These are phyloP conservation scores for Liparis tanakae DNA, from an alignment of 2,797 vertebrate genomes.

Conservation along the genomic window DNA sequence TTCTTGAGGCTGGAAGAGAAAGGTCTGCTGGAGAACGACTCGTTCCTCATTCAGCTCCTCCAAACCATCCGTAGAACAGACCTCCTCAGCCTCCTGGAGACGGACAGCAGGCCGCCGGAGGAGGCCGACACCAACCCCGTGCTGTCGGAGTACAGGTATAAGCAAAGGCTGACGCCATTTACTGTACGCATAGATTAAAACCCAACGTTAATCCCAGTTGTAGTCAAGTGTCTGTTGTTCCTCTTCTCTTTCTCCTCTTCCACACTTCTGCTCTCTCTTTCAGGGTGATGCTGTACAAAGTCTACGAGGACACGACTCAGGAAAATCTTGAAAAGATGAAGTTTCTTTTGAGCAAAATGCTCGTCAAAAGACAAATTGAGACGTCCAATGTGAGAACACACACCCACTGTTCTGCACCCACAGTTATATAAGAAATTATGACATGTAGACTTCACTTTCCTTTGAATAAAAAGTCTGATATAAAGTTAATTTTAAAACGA, in stretches of 20 bases:
- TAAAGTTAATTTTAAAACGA: neutral
- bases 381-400: conserved; percentile 67
- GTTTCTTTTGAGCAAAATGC: conserved; percentile 53
- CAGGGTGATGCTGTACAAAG: conserved; percentile 78
- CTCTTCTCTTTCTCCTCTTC: neutral
- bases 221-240: neutral
- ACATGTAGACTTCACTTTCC: neutral
- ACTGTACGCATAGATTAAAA: neutral
- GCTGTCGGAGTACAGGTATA: conserved; percentile 81
- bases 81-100: conserved; percentile 60
- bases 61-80: conserved; percentile 70
- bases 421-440: neutral
- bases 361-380: conserved; percentile 65
- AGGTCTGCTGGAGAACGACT: conserved; percentile 49
- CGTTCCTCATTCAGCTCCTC: conserved; percentile 75
- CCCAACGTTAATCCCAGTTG: neutral
- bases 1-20: conserved; percentile 75
- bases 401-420: neutral
- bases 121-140: conserved; percentile 40
- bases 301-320: conserved; percentile 65
- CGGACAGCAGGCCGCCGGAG: conserved; percentile 3
- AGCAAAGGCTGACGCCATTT: conserved; percentile 42
- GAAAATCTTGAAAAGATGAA: conserved; percentile 68
- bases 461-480: neutral
- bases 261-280: conserved; percentile 6